phyloP scores from a whole-genome alignment of 1,140 invertebrate genomes.

The Palaemon carinicauda region DNA sequence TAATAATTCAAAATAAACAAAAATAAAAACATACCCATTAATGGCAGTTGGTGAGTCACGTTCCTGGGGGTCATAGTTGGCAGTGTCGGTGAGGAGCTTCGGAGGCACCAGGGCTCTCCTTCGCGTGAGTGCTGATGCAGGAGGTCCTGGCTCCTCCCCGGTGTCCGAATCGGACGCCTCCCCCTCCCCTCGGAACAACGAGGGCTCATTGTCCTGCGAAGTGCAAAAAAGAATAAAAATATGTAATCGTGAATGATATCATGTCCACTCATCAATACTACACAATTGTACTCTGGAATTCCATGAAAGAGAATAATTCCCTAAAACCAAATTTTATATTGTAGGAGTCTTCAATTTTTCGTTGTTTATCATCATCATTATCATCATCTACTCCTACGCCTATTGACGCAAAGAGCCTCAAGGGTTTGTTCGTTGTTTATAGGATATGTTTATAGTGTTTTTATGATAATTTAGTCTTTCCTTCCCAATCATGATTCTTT shows the following conservation, averaged over 20 bases:
- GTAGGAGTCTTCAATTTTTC: too few species aligned
- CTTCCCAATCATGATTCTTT: too few species aligned
- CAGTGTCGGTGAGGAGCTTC: constrained; percentile 64
- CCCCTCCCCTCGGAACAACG: constrained; percentile 20
- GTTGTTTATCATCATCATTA: too few species aligned
- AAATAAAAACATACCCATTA: constrained; percentile 42
- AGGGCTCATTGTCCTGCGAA: constrained; percentile 28
- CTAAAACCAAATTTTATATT: too few species aligned
- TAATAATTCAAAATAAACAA: neutral
- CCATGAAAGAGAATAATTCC: too few species aligned
- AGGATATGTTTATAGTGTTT: too few species aligned
- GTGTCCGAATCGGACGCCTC: constrained; percentile 60
- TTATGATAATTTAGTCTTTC: too few species aligned
- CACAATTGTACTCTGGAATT: too few species aligned
- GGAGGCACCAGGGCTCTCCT: constrained; percentile 67
- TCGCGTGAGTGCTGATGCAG: constrained; percentile 66
- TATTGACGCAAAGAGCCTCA: too few species aligned
- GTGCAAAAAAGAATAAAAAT: neutral
- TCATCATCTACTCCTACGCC: too few species aligned
- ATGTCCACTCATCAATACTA: too few species aligned
- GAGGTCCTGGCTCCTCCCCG: constrained; percentile 64
- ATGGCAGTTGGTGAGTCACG: constrained; percentile 39
- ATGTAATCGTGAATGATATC: neutral
- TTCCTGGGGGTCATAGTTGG: constrained; percentile 61
- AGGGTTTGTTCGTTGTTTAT: too few species aligned